Conservation (phyloP, 2,888 invertebrate species). For the Melanostoma mellinum region DNA sequence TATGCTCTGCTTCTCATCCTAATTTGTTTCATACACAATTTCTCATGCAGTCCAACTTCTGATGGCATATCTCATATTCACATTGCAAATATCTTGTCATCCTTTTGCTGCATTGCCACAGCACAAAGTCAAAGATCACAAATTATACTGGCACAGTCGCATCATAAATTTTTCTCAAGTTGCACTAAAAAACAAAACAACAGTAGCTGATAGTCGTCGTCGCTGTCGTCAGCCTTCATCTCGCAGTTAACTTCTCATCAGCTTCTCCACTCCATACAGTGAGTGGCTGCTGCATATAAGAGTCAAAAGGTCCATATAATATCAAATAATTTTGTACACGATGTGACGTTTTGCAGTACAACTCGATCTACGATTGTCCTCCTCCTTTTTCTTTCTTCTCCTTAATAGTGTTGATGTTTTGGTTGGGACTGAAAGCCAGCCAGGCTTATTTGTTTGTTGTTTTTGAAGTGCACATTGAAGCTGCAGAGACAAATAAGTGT, state of each 20-base stretch:
- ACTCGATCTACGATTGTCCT: constrained; percentile 49
- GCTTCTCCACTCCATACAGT: constrained; percentile 15
- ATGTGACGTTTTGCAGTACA: constrained; percentile 53
- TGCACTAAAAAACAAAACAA: constrained; percentile 44
- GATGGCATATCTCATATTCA: constrained; percentile 28
- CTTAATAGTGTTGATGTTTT: too few species aligned
- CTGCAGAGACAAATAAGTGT: constrained; percentile 26
- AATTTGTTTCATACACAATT: too few species aligned
- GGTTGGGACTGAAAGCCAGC: too few species aligned
- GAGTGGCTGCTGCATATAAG: background rate
- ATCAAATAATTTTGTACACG: constrained; percentile 52
- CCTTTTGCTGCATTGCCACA: constrained; percentile 22
- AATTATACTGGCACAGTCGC: constrained; percentile 51
- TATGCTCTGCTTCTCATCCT: too few species aligned
- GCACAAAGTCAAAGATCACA: constrained; percentile 51
- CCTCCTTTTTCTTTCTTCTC: constrained; percentile 1
- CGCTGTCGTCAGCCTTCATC: constrained; percentile 27
- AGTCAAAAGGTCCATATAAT: constrained; percentile 59
- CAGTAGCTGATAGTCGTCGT: constrained; percentile 52
- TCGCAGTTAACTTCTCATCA: constrained; percentile 26
- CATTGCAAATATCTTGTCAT: constrained; percentile 46
- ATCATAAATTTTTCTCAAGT: constrained; percentile 54
- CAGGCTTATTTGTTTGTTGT: too few species aligned
- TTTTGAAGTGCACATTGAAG: background rate
- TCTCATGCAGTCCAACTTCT: too few species aligned